Conservation (phyloP, 2,797 vertebrate species). For the Lagodon rhomboides region DNA sequence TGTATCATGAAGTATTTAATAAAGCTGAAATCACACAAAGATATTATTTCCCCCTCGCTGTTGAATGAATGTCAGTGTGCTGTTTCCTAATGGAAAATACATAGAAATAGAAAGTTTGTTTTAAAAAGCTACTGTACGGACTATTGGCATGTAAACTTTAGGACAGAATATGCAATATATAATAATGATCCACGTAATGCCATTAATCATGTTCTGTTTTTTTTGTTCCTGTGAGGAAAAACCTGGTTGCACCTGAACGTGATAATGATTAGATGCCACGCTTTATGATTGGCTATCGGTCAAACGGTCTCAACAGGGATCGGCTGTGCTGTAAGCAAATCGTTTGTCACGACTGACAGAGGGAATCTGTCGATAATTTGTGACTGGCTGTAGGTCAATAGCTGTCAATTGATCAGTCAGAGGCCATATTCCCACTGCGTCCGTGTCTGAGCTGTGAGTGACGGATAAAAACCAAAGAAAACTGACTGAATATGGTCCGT, state of each 20-base stretch:
- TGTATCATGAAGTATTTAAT: not conserved
- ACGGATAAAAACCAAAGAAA: not conserved
- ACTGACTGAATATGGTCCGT: not conserved
- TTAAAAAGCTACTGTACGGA: not conserved
- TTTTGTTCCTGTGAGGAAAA: not conserved
- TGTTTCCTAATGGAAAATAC: not conserved
- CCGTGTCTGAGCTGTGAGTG: conserved; percentile 5
- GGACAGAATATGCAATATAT: too few relatives aligned
- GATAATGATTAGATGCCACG: not conserved
- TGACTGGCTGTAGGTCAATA: conserved; percentile 15
- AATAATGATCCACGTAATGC: not conserved
- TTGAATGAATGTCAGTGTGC: not conserved
- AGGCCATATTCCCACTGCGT: not conserved
- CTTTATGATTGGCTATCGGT: conserved; percentile 11
- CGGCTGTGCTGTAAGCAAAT: not conserved
- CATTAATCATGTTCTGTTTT: not conserved
- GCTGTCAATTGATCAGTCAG: conserved; percentile 15
- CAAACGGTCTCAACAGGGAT: not conserved
- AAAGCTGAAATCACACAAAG: not conserved
- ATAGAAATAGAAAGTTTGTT: not conserved
- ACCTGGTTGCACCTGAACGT: too few relatives aligned
- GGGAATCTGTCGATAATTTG: conserved; percentile 19
- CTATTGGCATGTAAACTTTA: not conserved
- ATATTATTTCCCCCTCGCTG: not conserved
- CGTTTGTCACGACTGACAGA: conserved; percentile 20